A percentile compares a stretch with the other conserved stretches of the same genome.
Evolutionary conservation across 2,888 invertebrate species (phyloP).

Genomic region (Spodoptera picta): DNA sequence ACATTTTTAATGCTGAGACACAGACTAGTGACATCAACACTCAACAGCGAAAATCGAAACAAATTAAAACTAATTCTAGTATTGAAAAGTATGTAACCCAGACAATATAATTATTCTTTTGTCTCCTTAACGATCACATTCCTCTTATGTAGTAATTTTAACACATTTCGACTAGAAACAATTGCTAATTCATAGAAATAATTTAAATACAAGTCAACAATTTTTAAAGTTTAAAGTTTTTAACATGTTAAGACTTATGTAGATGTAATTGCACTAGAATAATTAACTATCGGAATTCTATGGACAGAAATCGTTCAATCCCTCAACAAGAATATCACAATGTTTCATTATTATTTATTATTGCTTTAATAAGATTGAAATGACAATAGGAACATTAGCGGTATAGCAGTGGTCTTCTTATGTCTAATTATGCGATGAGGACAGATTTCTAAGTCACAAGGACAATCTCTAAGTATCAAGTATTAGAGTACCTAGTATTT

Average conservation of each 20-base stretch:
- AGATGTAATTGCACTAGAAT: constrained; percentile 45
- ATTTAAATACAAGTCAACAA: constrained; percentile 45
- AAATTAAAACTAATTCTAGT: constrained; percentile 5
- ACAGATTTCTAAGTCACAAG: too few species aligned
- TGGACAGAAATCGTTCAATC: constrained; percentile 50
- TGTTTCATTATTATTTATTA: constrained; percentile 41
- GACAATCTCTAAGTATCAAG: too few species aligned
- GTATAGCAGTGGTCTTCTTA: constrained; percentile 43
- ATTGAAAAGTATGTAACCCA: neutral
- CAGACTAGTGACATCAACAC: neutral
- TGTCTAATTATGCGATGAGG: constrained; percentile 14
- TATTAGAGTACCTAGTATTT: too few species aligned
- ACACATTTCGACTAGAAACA: constrained; percentile 16
- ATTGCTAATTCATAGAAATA: constrained; percentile 19
- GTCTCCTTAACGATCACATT: neutral
- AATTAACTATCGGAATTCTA: constrained; percentile 44
- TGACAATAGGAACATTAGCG: constrained; percentile 45
- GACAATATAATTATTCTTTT: neutral
- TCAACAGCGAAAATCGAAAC: constrained; percentile 1
- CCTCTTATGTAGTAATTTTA: neutral
- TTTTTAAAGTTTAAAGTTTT: constrained; percentile 23
- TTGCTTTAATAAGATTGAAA: constrained; percentile 46
- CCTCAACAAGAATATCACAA: constrained; percentile 56
- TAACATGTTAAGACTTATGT: constrained; percentile 24
- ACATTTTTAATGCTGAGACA: neutral